phyloP scores from a whole-genome alignment of 2,888 invertebrate genomes.

The Flexamia atlantica region DNA sequence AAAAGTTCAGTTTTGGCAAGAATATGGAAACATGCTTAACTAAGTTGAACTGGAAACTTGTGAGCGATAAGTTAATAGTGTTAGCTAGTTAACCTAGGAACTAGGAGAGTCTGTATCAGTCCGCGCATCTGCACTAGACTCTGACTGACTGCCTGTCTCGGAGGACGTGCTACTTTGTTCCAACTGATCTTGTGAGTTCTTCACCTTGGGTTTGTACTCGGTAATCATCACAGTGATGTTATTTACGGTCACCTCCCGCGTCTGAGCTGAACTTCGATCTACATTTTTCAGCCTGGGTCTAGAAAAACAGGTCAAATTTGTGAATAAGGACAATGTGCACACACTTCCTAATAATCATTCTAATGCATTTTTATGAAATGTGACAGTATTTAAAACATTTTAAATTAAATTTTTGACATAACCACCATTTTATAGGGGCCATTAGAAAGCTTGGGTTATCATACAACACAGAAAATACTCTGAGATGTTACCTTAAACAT shows the following conservation, averaged over 20 bases:
- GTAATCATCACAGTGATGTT: slow-evolving; percentile 98
- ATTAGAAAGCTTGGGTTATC: no score
- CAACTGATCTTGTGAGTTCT: slow-evolving; percentile 73
- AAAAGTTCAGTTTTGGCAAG: not conserved
- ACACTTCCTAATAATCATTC: no score
- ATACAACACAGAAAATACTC: no score
- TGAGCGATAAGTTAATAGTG: not conserved
- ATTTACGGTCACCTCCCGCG: slow-evolving; percentile 97
- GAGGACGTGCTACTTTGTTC: slow-evolving; percentile 75
- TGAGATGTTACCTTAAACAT: no score
- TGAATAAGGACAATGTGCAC: no score
- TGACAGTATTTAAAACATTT: no score
- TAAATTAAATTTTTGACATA: no score
- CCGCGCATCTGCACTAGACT: slow-evolving; percentile 76
- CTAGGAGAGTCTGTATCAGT: slow-evolving; percentile 74
- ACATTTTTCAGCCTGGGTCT: slow-evolving; percentile 92
- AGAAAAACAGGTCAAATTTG: not conserved
- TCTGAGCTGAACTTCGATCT: slow-evolving; percentile 94
- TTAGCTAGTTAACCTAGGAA: slow-evolving; percentile 64
- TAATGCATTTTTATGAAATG: no score
- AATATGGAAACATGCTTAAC: not conserved
- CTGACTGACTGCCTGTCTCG: slow-evolving; percentile 76
- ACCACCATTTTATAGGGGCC: no score
- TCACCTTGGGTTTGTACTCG: slow-evolving; percentile 91
- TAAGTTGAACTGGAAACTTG: not conserved